These are phyloP conservation scores for Taxidea taxus DNA, from an alignment of 2,113 vertebrate species.

Conservation along the genomic window DNA sequence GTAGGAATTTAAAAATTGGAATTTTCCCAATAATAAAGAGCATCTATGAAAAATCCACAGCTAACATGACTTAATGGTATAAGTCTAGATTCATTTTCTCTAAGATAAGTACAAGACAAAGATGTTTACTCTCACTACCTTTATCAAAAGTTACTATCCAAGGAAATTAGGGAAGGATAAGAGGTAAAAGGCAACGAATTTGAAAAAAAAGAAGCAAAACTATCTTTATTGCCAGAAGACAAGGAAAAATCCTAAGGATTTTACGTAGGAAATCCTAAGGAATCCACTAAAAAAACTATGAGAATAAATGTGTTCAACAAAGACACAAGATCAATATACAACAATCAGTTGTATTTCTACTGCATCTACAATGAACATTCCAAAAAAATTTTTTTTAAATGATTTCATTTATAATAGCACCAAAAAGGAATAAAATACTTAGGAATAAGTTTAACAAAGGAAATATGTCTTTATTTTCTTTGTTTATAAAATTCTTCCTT, in stretches of 20 bases:
- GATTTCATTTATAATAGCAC: neutral
- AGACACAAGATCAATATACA: neutral
- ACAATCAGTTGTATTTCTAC: neutral
- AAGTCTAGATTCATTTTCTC: neutral
- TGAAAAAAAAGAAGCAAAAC: neutral
- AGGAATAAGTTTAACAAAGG: neutral
- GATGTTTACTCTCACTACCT: neutral
- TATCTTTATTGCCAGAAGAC: neutral
- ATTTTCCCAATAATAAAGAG: neutral
- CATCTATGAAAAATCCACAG: neutral
- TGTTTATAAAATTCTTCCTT: too few species aligned
- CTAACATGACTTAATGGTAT: neutral
- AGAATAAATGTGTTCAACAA: neutral
- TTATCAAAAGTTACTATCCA: neutral
- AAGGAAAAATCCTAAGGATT: neutral
- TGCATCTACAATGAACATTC: neutral
- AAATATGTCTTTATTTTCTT: too few species aligned
- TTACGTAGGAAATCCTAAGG: neutral
- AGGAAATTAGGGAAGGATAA: neutral
- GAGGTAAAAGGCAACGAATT: neutral
- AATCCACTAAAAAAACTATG: neutral
- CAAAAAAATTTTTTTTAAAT: too few species aligned
- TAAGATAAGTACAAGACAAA: neutral
- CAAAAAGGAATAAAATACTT: neutral
- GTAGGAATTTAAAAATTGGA: neutral